Conservation (phyloP, 64 coral and sea anemone species). For the Actinia equina region DNA sequence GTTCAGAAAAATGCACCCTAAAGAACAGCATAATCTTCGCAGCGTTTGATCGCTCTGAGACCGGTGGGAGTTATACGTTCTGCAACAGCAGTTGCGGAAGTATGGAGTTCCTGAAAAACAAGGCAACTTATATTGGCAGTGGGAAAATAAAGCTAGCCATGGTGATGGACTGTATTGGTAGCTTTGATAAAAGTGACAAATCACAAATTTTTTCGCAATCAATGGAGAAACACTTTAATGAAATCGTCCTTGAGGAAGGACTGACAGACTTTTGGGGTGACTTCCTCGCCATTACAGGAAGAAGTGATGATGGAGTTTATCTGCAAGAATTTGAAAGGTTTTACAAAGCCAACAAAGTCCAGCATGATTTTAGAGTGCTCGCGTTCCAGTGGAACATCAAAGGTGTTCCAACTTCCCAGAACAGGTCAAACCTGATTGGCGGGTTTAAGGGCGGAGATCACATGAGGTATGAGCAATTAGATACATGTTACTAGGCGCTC, state of each 20-base stretch:
- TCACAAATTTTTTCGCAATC: neutral
- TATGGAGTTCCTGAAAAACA: constrained; percentile 7
- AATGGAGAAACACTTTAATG: neutral
- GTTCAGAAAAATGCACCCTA: constrained; percentile 2
- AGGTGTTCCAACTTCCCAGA: constrained; percentile 28
- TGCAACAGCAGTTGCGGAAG: constrained; percentile 53
- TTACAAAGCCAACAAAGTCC: neutral
- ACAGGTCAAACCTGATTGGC: neutral
- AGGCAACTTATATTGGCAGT: neutral
- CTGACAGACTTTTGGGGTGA: neutral
- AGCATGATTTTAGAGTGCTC: neutral
- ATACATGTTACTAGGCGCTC: too few species aligned
- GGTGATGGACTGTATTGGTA: constrained; percentile 45
- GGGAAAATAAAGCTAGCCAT: constrained; percentile 33
- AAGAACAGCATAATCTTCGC: constrained; percentile 29
- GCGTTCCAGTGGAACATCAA: constrained; percentile 19
- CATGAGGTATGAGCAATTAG: constrained; percentile 5
- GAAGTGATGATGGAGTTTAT: constrained; percentile 26
- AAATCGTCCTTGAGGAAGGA: neutral
- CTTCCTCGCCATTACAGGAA: constrained; percentile 24
- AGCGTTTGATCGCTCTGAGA: constrained; percentile 44
- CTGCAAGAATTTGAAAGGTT: constrained; percentile 16
- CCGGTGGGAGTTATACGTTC: neutral
- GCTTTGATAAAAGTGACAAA: neutral
- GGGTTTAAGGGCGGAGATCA: constrained; percentile 28